A percentile compares a stretch with the other conserved stretches of the same genome.
phyloP scores from a whole-genome alignment of 2,797 vertebrate genomes.

The Sibirionetta formosa region DNA sequence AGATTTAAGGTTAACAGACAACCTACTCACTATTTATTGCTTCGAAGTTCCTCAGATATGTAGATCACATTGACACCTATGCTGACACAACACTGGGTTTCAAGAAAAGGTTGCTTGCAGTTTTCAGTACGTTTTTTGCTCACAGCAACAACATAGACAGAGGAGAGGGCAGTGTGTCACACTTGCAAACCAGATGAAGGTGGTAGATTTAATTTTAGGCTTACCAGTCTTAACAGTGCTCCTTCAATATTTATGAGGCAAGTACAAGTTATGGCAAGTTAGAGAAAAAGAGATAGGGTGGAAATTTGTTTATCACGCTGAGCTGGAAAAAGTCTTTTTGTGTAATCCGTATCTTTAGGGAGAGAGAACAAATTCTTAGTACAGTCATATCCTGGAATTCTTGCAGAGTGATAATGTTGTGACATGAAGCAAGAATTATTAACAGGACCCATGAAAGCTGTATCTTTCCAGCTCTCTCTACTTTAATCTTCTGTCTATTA shows the following conservation, averaged over 20 bases:
- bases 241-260: slow-evolving; percentile 61
- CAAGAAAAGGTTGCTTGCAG: background rate
- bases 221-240: background rate
- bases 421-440: slow-evolving; percentile 43
- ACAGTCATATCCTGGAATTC: background rate
- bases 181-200: background rate
- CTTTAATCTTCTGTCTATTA: slow-evolving; percentile 47
- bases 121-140: background rate
- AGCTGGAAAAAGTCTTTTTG: background rate
- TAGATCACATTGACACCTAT: background rate
- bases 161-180: background rate
- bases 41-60: slow-evolving; percentile 5
- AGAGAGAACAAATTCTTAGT: background rate
- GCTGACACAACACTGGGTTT: background rate
- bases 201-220: slow-evolving; percentile 37
- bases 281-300: slow-evolving; percentile 2
- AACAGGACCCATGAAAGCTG: slow-evolving; percentile 20
- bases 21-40: background rate
- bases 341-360: background rate
- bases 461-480: slow-evolving; percentile 6
- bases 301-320: slow-evolving; percentile 15
- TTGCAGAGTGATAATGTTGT: slow-evolving; percentile 28
- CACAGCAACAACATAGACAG: background rate
- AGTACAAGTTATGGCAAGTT: background rate
- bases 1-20: background rate